Conservation (phyloP, 2,113 vertebrate species). For the Paracanthobrama guichenoti region DNA sequence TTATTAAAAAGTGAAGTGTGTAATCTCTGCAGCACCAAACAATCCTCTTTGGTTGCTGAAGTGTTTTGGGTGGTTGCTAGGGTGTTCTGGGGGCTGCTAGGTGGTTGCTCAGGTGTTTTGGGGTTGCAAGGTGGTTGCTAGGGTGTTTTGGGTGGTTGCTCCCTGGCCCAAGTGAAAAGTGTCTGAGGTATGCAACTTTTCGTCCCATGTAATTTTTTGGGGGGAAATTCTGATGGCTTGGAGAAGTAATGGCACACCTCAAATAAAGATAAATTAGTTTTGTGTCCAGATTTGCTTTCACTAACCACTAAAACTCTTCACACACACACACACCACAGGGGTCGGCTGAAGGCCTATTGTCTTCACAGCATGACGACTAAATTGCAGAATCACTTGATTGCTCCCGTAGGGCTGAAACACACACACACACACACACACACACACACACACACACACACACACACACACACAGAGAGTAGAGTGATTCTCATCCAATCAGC, state of each 20-base stretch:
- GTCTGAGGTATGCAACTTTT: neutral
- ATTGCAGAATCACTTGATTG: conserved; percentile 33
- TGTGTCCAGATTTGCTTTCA: neutral
- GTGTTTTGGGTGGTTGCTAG: neutral
- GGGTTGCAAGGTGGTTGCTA: neutral
- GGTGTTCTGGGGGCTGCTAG: neutral
- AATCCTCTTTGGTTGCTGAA: neutral
- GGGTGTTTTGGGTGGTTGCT: neutral
- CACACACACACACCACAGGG: neutral
- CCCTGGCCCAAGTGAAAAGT: neutral
- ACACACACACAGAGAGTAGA: neutral
- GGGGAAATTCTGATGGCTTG: neutral
- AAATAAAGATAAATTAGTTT: neutral
- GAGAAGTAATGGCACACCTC: neutral
- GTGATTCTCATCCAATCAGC: conserved; percentile 11
- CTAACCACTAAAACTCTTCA: neutral
- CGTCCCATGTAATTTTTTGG: neutral
- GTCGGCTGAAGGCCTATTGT: conserved; percentile 15
- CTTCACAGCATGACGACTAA: conserved; percentile 20
- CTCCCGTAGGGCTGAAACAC: neutral
- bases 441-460: neutral
- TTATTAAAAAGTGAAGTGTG: neutral
- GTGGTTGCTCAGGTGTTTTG: neutral
- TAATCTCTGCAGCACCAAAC: neutral
- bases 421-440: neutral